Evolutionary conservation across 2,113 vertebrate genomes (phyloP).

Genomic region (Oophaga pumilio): DNA sequence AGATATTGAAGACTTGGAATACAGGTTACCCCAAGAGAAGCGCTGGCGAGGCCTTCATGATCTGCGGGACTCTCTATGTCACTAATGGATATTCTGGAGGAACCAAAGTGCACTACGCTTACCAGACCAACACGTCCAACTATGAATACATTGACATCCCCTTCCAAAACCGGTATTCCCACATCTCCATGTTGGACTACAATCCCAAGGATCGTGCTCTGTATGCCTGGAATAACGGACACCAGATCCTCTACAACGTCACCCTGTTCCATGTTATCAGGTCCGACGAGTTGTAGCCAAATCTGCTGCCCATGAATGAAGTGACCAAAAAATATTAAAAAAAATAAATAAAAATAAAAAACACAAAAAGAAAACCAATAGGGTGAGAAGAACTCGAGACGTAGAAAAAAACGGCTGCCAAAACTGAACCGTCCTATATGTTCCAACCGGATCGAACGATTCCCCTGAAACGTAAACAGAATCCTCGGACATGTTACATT

Average conservation of each 20-base stretch:
- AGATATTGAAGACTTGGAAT: slow-evolving; percentile 91
- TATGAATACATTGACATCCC: slow-evolving; percentile 98
- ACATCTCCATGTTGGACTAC: slow-evolving; percentile 99
- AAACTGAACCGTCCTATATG: slow-evolving; percentile 56
- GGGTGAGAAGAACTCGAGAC: background rate
- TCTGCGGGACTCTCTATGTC: slow-evolving; percentile 96
- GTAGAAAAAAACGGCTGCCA: slow-evolving; percentile 67
- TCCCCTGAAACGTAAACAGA: background rate
- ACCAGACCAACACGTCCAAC: slow-evolving; percentile 95
- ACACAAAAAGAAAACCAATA: background rate
- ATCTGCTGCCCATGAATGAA: slow-evolving; percentile 38
- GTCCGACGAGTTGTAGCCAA: slow-evolving; percentile 88
- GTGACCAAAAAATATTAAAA: slow-evolving; percentile 53
- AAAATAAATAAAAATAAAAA: background rate
- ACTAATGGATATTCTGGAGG: slow-evolving; percentile 96
- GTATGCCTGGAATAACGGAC: slow-evolving; percentile 98
- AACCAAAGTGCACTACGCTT: slow-evolving; percentile 97
- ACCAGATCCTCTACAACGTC: slow-evolving; percentile 96
- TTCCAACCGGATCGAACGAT: background rate
- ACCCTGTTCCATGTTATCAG: slow-evolving; percentile 96
- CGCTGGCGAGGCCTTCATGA: slow-evolving; percentile 96
- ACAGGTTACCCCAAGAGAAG: slow-evolving; percentile 97
- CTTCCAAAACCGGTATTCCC: slow-evolving; percentile 95
- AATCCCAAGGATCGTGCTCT: slow-evolving; percentile 95
- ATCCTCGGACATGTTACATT: slow-evolving; percentile 44